phyloP scores from a whole-genome alignment of 2,113 vertebrate genomes.

The Polypterus senegalus region DNA sequence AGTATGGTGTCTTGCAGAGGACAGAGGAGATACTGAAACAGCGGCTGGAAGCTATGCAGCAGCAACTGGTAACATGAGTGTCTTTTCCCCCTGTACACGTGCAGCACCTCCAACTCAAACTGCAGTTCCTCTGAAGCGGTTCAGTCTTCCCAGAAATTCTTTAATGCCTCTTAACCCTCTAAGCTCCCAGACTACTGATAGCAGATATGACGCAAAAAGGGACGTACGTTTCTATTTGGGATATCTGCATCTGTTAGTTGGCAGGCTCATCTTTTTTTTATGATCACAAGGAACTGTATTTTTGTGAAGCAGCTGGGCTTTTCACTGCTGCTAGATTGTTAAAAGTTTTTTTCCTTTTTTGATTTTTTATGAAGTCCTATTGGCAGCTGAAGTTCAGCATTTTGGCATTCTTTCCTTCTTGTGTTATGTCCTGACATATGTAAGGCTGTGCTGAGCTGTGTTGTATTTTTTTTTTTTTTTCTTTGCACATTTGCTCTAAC shows the following conservation, averaged over 20 bases:
- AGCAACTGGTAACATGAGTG: slow-evolving; percentile 66
- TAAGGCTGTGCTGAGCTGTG: no score
- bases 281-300: slow-evolving; percentile 10
- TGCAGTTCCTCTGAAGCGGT: slow-evolving; percentile 29
- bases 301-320: slow-evolving; percentile 6
- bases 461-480: no score
- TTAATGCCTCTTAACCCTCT: slow-evolving; percentile 38
- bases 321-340: no score
- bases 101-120: slow-evolving; percentile 12
- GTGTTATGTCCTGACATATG: no score
- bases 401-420: no score
- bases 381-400: no score
- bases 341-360: no score
- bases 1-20: slow-evolving; percentile 80
- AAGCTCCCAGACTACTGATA: slow-evolving; percentile 35
- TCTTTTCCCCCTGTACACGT: background rate
- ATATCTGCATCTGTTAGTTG: slow-evolving; percentile 34
- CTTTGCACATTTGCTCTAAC: no score
- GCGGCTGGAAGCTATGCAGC: slow-evolving; percentile 60
- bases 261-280: slow-evolving; percentile 22
- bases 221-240: slow-evolving; percentile 40
- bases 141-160: slow-evolving; percentile 48
- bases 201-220: slow-evolving; percentile 37
- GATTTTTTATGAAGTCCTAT: no score
- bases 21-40: slow-evolving; percentile 81